These are phyloP conservation scores for Chionomys nivalis DNA, from an alignment of 2,113 vertebrate species.

Conservation along the genomic window DNA sequence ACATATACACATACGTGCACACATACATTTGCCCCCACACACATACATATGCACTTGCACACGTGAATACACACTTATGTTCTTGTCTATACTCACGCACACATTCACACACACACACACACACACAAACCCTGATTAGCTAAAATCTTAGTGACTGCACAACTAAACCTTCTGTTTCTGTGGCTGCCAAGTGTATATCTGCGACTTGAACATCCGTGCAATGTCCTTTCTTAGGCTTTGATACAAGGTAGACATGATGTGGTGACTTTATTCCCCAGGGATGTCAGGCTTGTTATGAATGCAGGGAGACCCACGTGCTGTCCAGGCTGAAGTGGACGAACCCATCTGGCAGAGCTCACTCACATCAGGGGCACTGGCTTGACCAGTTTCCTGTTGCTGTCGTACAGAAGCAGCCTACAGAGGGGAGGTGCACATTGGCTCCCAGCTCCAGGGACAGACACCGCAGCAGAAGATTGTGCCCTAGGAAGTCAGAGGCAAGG, in stretches of 20 bases:
- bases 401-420: neutral
- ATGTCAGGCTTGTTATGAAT: neutral
- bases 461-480: too few species aligned
- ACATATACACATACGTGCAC: neutral
- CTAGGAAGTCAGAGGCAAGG: neutral
- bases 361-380: neutral
- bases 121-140: neutral
- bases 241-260: neutral
- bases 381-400: neutral
- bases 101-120: neutral
- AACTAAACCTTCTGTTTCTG: neutral
- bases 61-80: neutral
- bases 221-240: neutral
- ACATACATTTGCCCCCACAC: neutral
- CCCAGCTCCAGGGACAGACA: neutral
- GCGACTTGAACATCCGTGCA: accelerated
- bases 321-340: neutral
- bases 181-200: neutral
- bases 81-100: neutral
- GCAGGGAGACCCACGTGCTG: neutral
- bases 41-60: neutral
- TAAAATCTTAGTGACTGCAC: neutral
- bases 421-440: neutral
- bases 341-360: neutral
- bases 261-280: neutral